These are phyloP conservation scores for Sapayoa aenigma DNA, from an alignment of 2,113 vertebrate genomes.

Conservation along the genomic window DNA sequence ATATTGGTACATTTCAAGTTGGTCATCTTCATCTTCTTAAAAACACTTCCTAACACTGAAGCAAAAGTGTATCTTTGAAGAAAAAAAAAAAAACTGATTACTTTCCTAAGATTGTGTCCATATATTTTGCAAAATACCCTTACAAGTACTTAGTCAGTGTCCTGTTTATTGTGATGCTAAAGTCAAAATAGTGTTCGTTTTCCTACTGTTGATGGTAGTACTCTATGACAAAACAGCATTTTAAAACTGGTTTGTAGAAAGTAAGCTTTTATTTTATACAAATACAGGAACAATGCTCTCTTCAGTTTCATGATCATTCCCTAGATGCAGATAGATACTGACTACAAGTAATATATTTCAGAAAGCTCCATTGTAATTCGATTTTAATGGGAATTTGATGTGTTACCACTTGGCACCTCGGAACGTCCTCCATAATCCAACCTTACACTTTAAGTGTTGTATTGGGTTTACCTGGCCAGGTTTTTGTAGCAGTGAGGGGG, in stretches of 20 bases:
- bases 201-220: neutral
- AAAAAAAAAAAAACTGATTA: neutral
- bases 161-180: neutral
- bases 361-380: neutral
- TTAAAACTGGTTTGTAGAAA: neutral
- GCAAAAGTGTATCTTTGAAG: neutral
- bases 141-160: neutral
- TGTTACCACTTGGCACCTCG: rapidly evolving
- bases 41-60: neutral
- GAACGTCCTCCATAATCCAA: neutral
- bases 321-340: neutral
- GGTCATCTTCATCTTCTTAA: neutral
- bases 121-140: neutral
- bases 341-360: neutral
- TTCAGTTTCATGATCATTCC: neutral
- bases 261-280: neutral
- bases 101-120: neutral
- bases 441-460: neutral
- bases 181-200: neutral
- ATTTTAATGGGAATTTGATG: neutral
- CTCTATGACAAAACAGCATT: neutral
- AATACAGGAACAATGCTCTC: neutral
- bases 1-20: neutral
- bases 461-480: too few species aligned
- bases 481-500: too few species aligned